Conservation (phyloP, 2,797 vertebrate genomes). For the Anniella stebbinsi region DNA sequence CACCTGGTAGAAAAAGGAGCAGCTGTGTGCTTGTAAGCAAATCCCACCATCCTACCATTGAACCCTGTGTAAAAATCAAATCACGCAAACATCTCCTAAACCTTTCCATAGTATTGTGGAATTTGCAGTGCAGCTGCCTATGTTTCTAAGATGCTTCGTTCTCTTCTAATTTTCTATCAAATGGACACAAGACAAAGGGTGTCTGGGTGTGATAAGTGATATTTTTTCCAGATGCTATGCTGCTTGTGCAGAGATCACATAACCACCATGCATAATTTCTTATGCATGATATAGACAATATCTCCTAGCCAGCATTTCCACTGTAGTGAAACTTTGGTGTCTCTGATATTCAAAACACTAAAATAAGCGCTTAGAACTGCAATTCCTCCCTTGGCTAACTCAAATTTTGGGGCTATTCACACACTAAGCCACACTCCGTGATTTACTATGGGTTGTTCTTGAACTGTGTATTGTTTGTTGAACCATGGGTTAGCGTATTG, state of each 20-base stretch:
- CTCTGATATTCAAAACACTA: background rate
- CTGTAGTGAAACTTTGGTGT: background rate
- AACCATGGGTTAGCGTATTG: too few relatives aligned
- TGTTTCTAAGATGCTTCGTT: background rate
- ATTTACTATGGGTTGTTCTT: too few relatives aligned
- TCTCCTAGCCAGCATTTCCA: background rate
- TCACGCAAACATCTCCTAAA: background rate
- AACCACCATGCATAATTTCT: background rate
- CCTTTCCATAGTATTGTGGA: background rate
- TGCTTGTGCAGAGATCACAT: background rate
- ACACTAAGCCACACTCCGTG: too few relatives aligned
- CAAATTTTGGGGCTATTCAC: background rate
- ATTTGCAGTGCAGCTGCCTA: background rate
- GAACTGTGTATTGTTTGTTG: too few relatives aligned
- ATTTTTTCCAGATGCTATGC: background rate
- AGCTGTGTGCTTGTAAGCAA: background rate
- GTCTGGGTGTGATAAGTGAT: background rate
- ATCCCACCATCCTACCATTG: background rate
- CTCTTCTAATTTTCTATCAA: background rate
- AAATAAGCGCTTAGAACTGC: background rate
- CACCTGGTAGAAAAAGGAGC: constrained; percentile 1
- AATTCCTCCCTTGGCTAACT: background rate
- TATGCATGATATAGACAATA: background rate
- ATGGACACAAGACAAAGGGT: background rate
- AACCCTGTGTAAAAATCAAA: background rate